Evolutionary conservation across 1,140 invertebrate species (phyloP).

Genomic region (Drosophila equinoxialis): DNA sequence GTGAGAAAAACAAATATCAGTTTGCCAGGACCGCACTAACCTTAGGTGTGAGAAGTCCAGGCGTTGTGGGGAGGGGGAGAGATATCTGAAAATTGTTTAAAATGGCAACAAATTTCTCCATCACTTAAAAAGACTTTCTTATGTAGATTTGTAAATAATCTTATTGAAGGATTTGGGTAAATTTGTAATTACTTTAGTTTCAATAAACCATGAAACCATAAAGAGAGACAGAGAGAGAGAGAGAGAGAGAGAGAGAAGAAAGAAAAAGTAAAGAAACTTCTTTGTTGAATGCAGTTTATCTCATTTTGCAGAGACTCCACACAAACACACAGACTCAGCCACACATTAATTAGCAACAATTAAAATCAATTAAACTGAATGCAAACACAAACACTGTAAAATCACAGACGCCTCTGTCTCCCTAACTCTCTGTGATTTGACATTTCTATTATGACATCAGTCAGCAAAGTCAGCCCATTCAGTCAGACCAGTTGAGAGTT

Average conservation of each 20-base stretch:
- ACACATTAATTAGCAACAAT: constrained; percentile 65
- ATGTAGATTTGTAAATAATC: too few species aligned
- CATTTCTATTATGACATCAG: constrained; percentile 79
- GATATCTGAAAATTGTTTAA: neutral
- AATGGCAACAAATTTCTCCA: too few species aligned
- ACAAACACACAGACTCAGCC: constrained; percentile 26
- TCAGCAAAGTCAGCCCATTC: constrained; percentile 40
- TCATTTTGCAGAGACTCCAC: constrained; percentile 1
- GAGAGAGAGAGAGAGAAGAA: too few species aligned
- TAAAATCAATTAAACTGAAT: constrained; percentile 76
- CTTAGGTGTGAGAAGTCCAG: constrained; percentile 8
- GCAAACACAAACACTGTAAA: constrained; percentile 60
- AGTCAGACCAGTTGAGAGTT: constrained; percentile 57
- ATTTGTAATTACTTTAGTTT: too few species aligned
- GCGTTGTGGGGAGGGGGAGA: neutral
- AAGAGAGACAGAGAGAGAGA: too few species aligned
- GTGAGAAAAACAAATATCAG: constrained; percentile 74
- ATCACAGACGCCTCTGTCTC: constrained; percentile 11
- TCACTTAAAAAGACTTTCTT: too few species aligned
- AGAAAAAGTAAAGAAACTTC: too few species aligned
- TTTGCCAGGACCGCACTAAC: constrained; percentile 6
- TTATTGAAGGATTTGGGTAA: too few species aligned
- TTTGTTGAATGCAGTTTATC: too few species aligned
- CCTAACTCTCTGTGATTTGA: constrained; percentile 44
- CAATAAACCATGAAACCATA: too few species aligned